These are phyloP conservation scores for Chaetops frenatus DNA, from an alignment of 2,113 vertebrate species.

Conservation along the genomic window DNA sequence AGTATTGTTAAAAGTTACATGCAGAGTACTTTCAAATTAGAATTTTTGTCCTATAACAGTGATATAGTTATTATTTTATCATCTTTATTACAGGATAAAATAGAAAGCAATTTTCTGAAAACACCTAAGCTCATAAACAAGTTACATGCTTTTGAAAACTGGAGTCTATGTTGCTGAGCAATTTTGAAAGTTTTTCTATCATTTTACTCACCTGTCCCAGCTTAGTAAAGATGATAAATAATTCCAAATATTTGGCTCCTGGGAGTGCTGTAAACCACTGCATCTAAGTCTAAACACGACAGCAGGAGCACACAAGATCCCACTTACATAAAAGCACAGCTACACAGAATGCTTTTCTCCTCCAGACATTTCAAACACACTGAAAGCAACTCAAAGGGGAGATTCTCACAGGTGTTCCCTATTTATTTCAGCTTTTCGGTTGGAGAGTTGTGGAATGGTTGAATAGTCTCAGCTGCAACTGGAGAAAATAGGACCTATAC, in stretches of 20 bases:
- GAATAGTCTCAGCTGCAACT: not conserved
- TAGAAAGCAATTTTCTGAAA: not conserved
- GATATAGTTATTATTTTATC: not conserved
- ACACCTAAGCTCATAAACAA: not conserved
- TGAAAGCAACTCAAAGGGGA: not conserved
- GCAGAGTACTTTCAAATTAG: not conserved
- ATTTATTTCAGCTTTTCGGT: not conserved
- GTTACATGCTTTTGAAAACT: not conserved
- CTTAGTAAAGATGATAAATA: not conserved
- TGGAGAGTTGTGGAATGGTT: not conserved
- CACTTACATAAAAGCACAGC: not conserved
- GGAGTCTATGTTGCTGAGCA: not conserved
- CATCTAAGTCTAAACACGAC: not conserved
- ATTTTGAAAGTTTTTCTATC: not conserved
- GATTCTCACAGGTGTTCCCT: not conserved
- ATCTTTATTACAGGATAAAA: not conserved
- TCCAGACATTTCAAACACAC: not conserved
- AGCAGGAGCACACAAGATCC: not conserved
- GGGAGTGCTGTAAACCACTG: not conserved
- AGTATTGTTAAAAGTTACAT: not conserved
- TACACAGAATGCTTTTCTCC: rapidly evolving
- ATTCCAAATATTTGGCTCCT: not conserved
- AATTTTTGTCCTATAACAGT: not conserved
- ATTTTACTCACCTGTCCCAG: not conserved
- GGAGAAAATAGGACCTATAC: not conserved